A percentile compares a stretch with the other conserved stretches of the same genome.
Evolutionary conservation across 2,888 invertebrate genomes (phyloP).

Genomic region (Acleris cristana): DNA sequence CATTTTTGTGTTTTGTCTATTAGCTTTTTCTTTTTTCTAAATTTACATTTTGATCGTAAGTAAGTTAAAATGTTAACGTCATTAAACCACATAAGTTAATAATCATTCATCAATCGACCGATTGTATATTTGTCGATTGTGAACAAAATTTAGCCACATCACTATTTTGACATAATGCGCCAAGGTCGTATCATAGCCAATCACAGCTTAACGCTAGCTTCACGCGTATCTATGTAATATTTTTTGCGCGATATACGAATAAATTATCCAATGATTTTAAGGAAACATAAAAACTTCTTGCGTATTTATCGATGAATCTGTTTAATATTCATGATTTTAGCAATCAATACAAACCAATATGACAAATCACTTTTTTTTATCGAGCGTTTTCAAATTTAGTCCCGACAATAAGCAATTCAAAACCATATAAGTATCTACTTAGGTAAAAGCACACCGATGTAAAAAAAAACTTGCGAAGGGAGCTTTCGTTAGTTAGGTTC

Average conservation of each 20-base stretch:
- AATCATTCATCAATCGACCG: slow-evolving; percentile 14
- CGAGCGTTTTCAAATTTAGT: no score
- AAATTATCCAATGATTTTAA: slow-evolving; percentile 20
- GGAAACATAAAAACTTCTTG: slow-evolving; percentile 5
- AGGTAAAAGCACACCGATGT: neutral
- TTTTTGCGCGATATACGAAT: slow-evolving; percentile 50
- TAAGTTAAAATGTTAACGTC: no score
- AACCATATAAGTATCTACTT: neutral
- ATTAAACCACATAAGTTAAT: neutral
- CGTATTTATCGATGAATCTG: slow-evolving; percentile 4
- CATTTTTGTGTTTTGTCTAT: no score
- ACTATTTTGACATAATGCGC: slow-evolving; percentile 67
- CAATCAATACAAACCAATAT: no score
- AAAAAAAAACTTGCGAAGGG: neutral
- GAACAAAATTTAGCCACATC: slow-evolving; percentile 45
- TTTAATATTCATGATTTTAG: slow-evolving; percentile 9
- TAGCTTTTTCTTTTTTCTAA: neutral
- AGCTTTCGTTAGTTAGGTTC: slow-evolving; percentile 28
- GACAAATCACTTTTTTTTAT: no score
- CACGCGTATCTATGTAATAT: slow-evolving; percentile 45
- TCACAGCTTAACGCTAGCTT: slow-evolving; percentile 56
- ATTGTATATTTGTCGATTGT: slow-evolving; percentile 7
- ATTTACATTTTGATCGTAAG: neutral
- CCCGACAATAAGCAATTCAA: no score
- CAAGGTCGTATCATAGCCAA: slow-evolving; percentile 70